Percentiles rank a stretch among this genome's conserved stretches.
Conservation (phyloP, 2,797 vertebrate species). For the Todus mexicanus region DNA sequence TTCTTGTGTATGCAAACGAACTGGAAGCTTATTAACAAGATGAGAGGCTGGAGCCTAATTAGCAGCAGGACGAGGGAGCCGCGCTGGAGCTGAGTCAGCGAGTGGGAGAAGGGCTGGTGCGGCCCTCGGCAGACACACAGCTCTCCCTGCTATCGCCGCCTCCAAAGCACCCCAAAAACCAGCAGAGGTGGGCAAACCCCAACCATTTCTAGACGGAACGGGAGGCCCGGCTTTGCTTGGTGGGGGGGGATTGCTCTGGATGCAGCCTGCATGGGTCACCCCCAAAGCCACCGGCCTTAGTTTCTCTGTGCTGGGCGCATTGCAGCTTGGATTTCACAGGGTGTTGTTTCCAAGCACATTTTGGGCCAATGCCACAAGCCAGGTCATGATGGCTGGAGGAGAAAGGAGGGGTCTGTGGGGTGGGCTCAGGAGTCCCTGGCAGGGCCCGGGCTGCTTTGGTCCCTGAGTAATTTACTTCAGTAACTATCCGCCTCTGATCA, state of each 20-base stretch:
- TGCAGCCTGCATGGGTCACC: rapidly evolving
- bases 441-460: neutral
- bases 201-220: rapidly evolving
- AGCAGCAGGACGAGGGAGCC: slow-evolving; percentile 60
- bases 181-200: neutral
- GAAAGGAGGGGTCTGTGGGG: neutral
- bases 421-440: neutral
- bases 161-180: neutral
- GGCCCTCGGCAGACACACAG: slow-evolving; percentile 6
- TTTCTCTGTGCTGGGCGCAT: rapidly evolving
- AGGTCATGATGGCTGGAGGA: neutral
- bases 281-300: neutral
- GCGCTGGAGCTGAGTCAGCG: slow-evolving; percentile 73
- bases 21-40: slow-evolving; percentile 76
- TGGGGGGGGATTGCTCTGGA: neutral
- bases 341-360: neutral
- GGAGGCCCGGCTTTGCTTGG: rapidly evolving
- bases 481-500: neutral
- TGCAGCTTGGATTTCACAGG: neutral
- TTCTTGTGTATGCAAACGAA: slow-evolving; percentile 66
- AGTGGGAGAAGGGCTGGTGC: slow-evolving; percentile 57
- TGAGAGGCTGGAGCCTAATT: slow-evolving; percentile 75
- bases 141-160: rapidly evolving
- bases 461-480: neutral
- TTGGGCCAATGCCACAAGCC: neutral